Conservation (phyloP, 35 echinoderm and acorn worm genomes). For the Acanthaster planci region DNA sequence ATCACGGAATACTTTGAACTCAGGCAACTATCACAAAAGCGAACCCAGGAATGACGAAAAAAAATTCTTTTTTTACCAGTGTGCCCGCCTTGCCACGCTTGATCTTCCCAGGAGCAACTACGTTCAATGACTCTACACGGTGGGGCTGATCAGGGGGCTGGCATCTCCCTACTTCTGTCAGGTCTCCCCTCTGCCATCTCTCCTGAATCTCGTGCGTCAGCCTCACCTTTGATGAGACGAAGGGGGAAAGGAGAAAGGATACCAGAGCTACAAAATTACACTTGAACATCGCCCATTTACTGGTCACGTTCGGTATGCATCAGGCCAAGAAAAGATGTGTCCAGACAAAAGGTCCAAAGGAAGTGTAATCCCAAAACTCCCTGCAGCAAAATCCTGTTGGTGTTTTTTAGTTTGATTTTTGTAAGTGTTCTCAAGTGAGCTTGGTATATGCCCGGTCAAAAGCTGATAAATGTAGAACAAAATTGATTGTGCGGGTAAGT, state of each 20-base stretch:
- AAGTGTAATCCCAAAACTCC: no score
- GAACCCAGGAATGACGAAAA: no score
- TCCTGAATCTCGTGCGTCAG: constrained; percentile 65
- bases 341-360: not conserved
- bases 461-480: no score
- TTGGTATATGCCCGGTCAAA: no score
- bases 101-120: constrained; percentile 87
- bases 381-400: no score
- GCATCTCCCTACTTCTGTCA: constrained; percentile 53
- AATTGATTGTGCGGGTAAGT: no score
- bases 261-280: not conserved
- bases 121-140: constrained; percentile 57
- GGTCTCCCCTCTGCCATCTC: constrained; percentile 69
- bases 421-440: no score
- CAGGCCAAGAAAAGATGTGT: not conserved
- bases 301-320: not conserved
- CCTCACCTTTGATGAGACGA: constrained; percentile 40
- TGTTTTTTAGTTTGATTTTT: no score
- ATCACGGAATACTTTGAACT: no score
- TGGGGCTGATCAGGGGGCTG: constrained; percentile 64
- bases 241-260: not conserved
- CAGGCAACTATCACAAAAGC: no score
- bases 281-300: not conserved
- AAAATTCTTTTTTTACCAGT: constrained; percentile 56
- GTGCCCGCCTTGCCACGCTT: constrained; percentile 92